These are phyloP conservation scores for Psammodynastes pulverulentus DNA, from an alignment of 2,113 vertebrate genomes.

Conservation along the genomic window DNA sequence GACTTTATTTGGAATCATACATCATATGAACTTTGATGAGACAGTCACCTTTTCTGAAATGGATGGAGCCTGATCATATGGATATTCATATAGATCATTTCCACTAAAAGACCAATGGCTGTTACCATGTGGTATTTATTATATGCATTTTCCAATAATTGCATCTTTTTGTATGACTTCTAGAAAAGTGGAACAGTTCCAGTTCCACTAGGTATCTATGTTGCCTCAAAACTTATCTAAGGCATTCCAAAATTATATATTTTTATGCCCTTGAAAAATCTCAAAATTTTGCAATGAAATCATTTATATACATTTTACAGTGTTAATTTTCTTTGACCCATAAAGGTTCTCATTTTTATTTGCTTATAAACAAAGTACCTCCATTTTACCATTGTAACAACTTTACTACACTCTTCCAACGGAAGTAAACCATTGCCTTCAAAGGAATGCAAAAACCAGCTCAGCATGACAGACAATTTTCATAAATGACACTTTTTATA, in stretches of 20 bases:
- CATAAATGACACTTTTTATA: slow-evolving; percentile 12
- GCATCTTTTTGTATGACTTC: neutral
- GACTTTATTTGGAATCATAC: neutral
- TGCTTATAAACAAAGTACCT: neutral
- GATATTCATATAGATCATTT: neutral
- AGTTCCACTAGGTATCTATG: neutral
- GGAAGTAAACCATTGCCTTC: neutral
- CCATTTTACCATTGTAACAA: neutral
- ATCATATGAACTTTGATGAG: neutral
- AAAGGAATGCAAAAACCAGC: neutral
- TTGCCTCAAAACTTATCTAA: neutral
- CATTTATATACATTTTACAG: neutral
- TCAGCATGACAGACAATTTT: slow-evolving; percentile 26
- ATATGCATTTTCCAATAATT: neutral
- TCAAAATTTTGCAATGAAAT: neutral
- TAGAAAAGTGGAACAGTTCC: neutral
- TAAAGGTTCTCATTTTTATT: neutral
- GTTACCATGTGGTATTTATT: neutral
- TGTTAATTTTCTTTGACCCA: neutral
- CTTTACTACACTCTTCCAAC: neutral
- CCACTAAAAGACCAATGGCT: neutral
- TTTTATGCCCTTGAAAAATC: neutral
- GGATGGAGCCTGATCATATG: neutral
- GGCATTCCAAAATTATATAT: neutral
- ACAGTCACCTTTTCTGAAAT: neutral